Evolutionary conservation across 2,113 vertebrate species (phyloP), one percentile per base, ranked within the genome.

Genomic region (Cynoglossus semilaevis): DNA sequence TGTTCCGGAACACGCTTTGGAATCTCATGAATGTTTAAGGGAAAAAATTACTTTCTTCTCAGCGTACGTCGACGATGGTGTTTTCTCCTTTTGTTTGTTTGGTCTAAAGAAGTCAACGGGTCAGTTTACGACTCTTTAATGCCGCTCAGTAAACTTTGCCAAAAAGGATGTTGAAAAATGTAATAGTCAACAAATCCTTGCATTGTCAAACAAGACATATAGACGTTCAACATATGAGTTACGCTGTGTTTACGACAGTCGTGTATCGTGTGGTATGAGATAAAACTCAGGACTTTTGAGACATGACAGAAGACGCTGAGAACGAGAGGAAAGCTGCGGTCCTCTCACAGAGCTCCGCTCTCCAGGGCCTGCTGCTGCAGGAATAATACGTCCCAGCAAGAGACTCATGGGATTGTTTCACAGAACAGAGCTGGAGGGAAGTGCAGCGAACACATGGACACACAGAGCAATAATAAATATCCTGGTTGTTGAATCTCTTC

Each of bases 391-490:
- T 66, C 46, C 40, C 41, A 35, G 51, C 56, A 37, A 50, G 40
- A 64, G 40, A 65, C 45, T 60, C 65, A 60, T 56, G 51, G 59
- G 51, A 61, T 55, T 60, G 50, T 72, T 66, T 29, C 45, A 55
- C 13, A 52, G 36, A 58, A 38, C 60, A 36, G 36, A 15, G 54
- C 15, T 63, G 53, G 47, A 52, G 15, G 1, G 51, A 46, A 57
- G 45, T 59, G 45, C n/a, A n/a, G n/a, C n/a, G n/a, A 29, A 6
- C 22, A 29, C 57, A 6, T 19, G 38, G 55, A 66, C 38, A 41
- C 66, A 60, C 51, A 35, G 34, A 66, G 57, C 63, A 66, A 61
- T 46, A 66, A 72, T 61, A 67, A 72, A 67, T 66, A 61, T 66
- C 15, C 46, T 22, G 40, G 43, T 36, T 57, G 29, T 54, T 60